Evolutionary conservation across 2,888 invertebrate species (phyloP).

Genomic region (Abrostola tripartita): DNA sequence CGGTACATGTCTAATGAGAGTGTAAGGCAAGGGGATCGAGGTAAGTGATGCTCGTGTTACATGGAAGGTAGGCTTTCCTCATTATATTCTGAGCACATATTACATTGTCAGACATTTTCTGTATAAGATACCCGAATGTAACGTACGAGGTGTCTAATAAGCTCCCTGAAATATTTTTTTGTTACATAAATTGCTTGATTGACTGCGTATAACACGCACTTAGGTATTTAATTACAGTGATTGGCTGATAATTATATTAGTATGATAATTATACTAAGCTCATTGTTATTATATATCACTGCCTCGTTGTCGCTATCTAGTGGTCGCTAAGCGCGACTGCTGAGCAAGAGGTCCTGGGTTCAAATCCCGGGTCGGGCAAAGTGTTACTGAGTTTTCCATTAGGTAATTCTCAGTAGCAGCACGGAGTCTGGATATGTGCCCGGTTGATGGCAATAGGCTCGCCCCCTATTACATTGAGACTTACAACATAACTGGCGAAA

Average conservation of each 20-base stretch:
- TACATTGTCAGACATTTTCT: slow-evolving; percentile 46
- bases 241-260: not conserved
- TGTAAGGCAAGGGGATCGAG: slow-evolving; percentile 20
- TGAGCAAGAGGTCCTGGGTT: too few species aligned
- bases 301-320: too few species aligned
- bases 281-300: too few species aligned
- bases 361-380: too few species aligned
- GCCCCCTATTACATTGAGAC: too few species aligned
- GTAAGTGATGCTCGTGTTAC: slow-evolving; percentile 39
- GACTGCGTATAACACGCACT: not conserved
- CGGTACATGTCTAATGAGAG: slow-evolving; percentile 36
- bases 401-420: too few species aligned
- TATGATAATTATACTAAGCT: too few species aligned
- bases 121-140: slow-evolving; percentile 25
- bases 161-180: slow-evolving; percentile 20
- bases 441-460: too few species aligned
- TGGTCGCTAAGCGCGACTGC: too few species aligned
- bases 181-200: not conserved
- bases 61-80: slow-evolving; percentile 27
- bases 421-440: too few species aligned
- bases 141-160: slow-evolving; percentile 36
- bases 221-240: not conserved
- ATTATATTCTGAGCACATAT: slow-evolving; percentile 50
- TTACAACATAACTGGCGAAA: too few species aligned
- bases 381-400: too few species aligned